A percentile compares a stretch with the other conserved stretches of the same genome.
Conservation (phyloP, 2,888 invertebrate genomes). For the Slavum lentiscoides region DNA sequence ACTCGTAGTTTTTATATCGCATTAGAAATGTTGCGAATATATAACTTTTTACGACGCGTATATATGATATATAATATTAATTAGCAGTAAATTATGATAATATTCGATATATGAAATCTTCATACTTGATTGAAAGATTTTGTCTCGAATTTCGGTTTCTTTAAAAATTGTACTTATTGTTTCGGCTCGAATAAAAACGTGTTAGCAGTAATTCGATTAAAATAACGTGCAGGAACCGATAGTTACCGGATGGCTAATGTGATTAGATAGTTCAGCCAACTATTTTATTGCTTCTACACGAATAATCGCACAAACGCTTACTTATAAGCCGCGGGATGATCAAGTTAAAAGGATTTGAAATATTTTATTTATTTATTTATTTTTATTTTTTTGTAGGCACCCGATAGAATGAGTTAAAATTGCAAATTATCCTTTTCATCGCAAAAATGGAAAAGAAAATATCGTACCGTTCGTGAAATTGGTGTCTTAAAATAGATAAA, state of each 20-base stretch:
- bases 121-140: not conserved
- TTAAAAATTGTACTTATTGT: not conserved
- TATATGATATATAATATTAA: not conserved
- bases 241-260: not conserved
- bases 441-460: not conserved
- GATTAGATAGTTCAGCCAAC: not conserved
- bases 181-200: not conserved
- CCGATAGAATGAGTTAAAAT: not conserved
- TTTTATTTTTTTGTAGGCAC: not conserved
- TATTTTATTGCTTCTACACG: not conserved
- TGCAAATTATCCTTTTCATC: not conserved
- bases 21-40: not conserved
- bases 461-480: not conserved
- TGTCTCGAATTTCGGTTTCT: not conserved
- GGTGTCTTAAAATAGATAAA: not conserved
- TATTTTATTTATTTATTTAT: not conserved
- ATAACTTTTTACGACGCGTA: not conserved
- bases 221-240: not conserved
- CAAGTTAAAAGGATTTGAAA: slow-evolving; percentile 1
- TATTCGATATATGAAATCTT: not conserved
- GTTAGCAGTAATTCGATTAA: not conserved
- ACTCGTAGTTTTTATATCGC: not conserved
- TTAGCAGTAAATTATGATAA: no score
- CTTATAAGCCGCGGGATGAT: not conserved
- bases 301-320: not conserved